Conservation (phyloP, 2,888 invertebrate genomes). For the Drosophila putrida region DNA sequence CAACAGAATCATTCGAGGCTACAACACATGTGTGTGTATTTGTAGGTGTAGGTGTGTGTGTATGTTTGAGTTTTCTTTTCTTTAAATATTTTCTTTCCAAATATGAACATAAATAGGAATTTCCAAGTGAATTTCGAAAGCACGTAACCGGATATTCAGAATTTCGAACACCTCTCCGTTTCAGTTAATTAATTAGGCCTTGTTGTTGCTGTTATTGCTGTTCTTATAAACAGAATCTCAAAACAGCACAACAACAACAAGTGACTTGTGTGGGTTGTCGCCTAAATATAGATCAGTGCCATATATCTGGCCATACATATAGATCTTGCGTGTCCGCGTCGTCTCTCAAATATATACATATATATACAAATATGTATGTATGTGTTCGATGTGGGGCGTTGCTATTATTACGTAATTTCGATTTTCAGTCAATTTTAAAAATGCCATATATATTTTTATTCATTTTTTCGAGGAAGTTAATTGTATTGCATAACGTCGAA, state of each 20-base stretch:
- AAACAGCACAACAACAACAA: slow-evolving; percentile 57
- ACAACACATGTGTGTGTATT: slow-evolving; percentile 12
- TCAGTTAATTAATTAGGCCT: slow-evolving; percentile 69
- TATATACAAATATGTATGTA: slow-evolving; percentile 13
- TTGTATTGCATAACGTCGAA: slow-evolving; percentile 32
- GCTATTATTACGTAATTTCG: slow-evolving; percentile 71
- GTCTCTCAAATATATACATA: slow-evolving; percentile 21
- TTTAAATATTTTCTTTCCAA: slow-evolving; percentile 51
- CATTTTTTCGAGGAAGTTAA: slow-evolving; percentile 24
- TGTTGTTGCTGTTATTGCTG: slow-evolving; percentile 39
- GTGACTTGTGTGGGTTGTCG: slow-evolving; percentile 77
- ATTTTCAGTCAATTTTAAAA: slow-evolving; percentile 50
- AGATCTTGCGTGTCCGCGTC: slow-evolving; percentile 53
- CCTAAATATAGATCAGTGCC: slow-evolving; percentile 79
- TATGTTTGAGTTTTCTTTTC: slow-evolving; percentile 22
- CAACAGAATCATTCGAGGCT: slow-evolving; percentile 11
- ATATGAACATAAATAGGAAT: slow-evolving; percentile 65
- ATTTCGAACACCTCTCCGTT: slow-evolving; percentile 43
- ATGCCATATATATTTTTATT: slow-evolving; percentile 13
- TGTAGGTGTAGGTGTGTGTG: slow-evolving; percentile 24
- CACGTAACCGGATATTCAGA: slow-evolving; percentile 72
- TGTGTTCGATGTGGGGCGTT: slow-evolving; percentile 71
- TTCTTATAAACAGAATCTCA: slow-evolving; percentile 36
- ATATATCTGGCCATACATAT: slow-evolving; percentile 50
- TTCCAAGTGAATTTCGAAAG: slow-evolving; percentile 50